phyloP scores from a whole-genome alignment of 2,113 vertebrate species.

The Malaclemys terrapin region DNA sequence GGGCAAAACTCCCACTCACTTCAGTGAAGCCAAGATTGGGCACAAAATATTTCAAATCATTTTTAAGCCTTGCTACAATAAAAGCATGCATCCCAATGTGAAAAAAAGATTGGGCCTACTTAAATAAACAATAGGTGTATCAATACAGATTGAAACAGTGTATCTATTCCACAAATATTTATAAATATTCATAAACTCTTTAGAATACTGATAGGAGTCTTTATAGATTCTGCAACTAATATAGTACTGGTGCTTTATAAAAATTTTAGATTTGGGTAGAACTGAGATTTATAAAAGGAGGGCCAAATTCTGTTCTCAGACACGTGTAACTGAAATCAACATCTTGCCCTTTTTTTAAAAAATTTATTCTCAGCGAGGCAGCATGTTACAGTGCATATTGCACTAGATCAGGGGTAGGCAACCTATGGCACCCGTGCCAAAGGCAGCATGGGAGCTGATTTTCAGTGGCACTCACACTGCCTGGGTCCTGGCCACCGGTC shows the following conservation, averaged over 20 bases:
- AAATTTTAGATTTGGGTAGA: background rate
- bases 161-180: background rate
- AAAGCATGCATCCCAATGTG: background rate
- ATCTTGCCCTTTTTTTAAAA: constrained; percentile 61
- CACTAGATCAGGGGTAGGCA: background rate
- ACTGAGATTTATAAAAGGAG: background rate
- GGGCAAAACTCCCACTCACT: background rate
- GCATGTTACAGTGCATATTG: background rate
- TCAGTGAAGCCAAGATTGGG: background rate
- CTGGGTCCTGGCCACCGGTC: too few species aligned
- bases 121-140: background rate
- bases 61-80: background rate
- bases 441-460: too few species aligned
- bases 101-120: background rate
- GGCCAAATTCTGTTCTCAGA: background rate
- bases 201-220: background rate
- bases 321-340: background rate
- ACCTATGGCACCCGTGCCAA: too few species aligned
- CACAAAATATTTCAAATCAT: background rate
- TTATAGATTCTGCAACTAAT: background rate
- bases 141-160: background rate
- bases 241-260: background rate
- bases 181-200: background rate
- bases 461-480: too few species aligned
- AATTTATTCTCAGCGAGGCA: background rate